These are phyloP conservation scores for Rhynchomys soricoides DNA, from an alignment of 2,113 vertebrate genomes.

Conservation along the genomic window DNA sequence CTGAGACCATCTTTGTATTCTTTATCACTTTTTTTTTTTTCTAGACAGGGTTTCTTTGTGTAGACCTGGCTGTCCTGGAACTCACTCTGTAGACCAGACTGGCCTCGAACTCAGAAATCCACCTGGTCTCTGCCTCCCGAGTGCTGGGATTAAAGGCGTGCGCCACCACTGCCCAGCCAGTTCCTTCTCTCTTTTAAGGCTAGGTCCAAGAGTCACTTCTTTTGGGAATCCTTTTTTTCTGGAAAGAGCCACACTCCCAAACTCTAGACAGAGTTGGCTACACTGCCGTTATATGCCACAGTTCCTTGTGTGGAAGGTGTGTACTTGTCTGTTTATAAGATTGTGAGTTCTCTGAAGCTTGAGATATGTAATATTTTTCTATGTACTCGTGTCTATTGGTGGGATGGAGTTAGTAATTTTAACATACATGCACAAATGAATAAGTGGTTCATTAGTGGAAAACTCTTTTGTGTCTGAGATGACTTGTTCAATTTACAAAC, in stretches of 20 bases:
- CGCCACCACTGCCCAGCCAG: too few relatives aligned
- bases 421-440: neutral
- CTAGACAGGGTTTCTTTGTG: too few relatives aligned
- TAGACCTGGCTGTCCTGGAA: too few relatives aligned
- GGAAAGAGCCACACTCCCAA: neutral
- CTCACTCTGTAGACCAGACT: too few relatives aligned
- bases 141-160: too few relatives aligned
- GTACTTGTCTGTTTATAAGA: neutral
- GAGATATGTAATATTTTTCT: neutral
- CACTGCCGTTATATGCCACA: neutral
- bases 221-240: neutral
- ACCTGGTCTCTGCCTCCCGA: too few relatives aligned
- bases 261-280: neutral
- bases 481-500: constrained; percentile 6
- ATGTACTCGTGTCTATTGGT: neutral
- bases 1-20: neutral
- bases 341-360: neutral
- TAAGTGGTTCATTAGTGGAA: neutral
- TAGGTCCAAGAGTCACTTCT: neutral
- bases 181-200: neutral
- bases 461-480: neutral
- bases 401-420: neutral
- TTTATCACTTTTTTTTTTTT: neutral
- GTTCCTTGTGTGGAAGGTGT: neutral
- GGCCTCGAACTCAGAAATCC: too few relatives aligned